Evolutionary conservation across 2,888 invertebrate genomes (phyloP), one percentile per base, ranked within the genome.

Genomic region (Elgonia sp.): DNA sequence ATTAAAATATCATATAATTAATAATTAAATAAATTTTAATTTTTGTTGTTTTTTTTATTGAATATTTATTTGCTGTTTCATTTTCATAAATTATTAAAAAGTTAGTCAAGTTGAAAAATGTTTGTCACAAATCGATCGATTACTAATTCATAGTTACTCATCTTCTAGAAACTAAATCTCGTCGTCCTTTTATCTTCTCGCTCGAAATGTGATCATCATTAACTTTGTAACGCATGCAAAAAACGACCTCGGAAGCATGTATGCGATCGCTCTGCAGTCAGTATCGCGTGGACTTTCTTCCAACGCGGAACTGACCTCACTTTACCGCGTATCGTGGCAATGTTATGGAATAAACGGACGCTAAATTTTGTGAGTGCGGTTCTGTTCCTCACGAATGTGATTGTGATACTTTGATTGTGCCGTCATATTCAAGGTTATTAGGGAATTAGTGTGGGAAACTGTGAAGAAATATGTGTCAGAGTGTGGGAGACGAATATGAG

Each of bases 241-340:
- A 55, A 60, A 50, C 39, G 16, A 0, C 37, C 42, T 62, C 39
- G 29, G 60, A 29, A 42, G 20, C 40, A 42, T 39, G 50, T 39
- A 40, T 29, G 62, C 37, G 65, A 42, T 53, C 50, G 70, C 69
- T 37, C 50, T 5, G 57, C 57, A 21, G 82, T 79, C 88, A 88
- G 88, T 88, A 84, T 73, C 85, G 85, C 83, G 70, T 70, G 69
- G 83, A 79, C 88, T 85, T 79, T 79, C 82, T 85, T 83, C 60
- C 88, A 79, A 85, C 53, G 79, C 88, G 85, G 88, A 88, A 88
- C 85, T 83, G 79, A 70, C 69, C 88, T 84, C 84, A 18, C 65
- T 69, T 39, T 39, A 42, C 62, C 40, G 60, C 72, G 70, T 60
- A 65, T 20, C 57, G 21, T 16, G 46, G 40, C 77, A 21, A 84